Evolutionary conservation across 1,140 invertebrate genomes (phyloP), one percentile per base, ranked within the genome.

Genomic region (Apocrypta bakeri): DNA sequence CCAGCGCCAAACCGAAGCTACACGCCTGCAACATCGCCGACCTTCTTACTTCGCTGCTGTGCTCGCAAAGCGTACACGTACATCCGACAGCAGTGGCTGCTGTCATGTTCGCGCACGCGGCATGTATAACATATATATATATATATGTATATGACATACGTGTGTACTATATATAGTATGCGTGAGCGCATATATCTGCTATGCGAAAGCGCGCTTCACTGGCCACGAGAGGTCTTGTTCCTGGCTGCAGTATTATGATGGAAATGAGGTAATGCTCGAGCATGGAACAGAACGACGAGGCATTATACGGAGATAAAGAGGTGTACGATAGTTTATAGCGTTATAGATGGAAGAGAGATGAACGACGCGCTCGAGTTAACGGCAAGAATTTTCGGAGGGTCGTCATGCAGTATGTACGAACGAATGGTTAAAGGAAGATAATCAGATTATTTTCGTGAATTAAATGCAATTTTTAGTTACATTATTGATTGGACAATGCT

Each of bases 401-500:
- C 33, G 33, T 37, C 33, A 9, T 37, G 9, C 9, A 4, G 33
- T 37, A 37, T 9, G 33, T 9, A 9, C 33, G 33, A 2, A 9
- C 33, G 33, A 37, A 37, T 4, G n/a, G n/a, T n/a, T n/a, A n/a
- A n/a, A n/a, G n/a, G n/a, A n/a, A n/a, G n/a, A n/a, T n/a, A n/a
- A n/a, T n/a, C n/a, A n/a, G n/a, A n/a, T n/a, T 9, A 17, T 72
- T 72, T 40, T 40, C 1, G 3, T 2, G 33, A 72, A 37, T 72
- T 73, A 42, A 25, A 56, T 56, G 48, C 48, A 56, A 56, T 56
- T 71, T 29, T 42, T 42, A 27, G 9, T 12, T 27, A 12, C 29
- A 66, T 66, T 76, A 64, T 63, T 21, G 74, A 76, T 63, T 76
- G 61, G 1, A 25, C 11, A 29, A 29, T 14, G 42, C 14, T 75